A percentile compares a stretch with the other conserved stretches of the same genome.
Evolutionary conservation across 1,140 invertebrate species (phyloP).

Genomic region (Acromyrmex charruanus): DNA sequence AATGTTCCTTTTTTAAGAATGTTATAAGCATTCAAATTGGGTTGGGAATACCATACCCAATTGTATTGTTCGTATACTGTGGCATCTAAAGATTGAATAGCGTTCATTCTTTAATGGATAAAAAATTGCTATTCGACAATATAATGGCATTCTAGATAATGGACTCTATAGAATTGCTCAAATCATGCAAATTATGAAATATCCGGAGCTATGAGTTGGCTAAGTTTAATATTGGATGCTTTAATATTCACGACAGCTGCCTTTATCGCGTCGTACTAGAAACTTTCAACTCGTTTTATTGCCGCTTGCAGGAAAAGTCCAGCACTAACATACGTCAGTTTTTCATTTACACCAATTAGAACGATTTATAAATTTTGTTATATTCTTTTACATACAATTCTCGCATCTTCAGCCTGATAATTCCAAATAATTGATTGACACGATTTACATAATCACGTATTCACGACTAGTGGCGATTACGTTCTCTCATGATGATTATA

Average conservation of each 20-base stretch:
- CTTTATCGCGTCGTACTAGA: slow-evolving; percentile 6
- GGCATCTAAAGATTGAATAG: no score
- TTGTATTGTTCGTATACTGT: no score
- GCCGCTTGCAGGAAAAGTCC: slow-evolving; percentile 33
- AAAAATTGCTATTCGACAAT: neutral
- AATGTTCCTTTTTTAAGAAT: no score
- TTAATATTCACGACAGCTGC: slow-evolving; percentile 7
- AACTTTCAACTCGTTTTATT: slow-evolving; percentile 26
- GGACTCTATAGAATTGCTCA: neutral
- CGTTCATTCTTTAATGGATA: neutral
- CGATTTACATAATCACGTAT: neutral
- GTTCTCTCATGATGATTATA: neutral
- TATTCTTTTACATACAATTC: neutral
- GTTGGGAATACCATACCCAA: no score
- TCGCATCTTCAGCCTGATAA: neutral
- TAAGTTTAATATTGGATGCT: slow-evolving; percentile 32
- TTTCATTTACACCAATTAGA: slow-evolving; percentile 26
- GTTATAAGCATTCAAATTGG: no score
- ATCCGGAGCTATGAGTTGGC: neutral
- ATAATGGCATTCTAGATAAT: slow-evolving; percentile 11
- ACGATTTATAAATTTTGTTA: slow-evolving; percentile 15
- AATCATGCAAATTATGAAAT: slow-evolving; percentile 22
- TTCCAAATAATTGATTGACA: neutral
- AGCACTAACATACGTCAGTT: neutral
- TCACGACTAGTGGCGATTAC: neutral